Conservation (phyloP, 2,113 vertebrate species). For the Anser brachyrhynchus region DNA sequence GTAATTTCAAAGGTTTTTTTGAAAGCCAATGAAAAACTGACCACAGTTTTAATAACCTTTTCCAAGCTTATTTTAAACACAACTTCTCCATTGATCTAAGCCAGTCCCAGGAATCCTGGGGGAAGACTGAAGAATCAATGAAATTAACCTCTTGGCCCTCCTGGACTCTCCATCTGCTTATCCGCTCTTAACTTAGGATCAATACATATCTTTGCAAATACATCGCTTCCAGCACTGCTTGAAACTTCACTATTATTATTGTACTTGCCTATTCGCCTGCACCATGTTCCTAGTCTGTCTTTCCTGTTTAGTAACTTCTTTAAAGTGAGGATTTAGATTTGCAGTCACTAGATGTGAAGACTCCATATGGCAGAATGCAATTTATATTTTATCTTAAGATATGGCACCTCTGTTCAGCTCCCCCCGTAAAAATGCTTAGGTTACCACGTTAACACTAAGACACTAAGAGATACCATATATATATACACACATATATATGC, state of each 20-base stretch:
- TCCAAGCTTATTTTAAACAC: background rate
- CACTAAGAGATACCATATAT: background rate
- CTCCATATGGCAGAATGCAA: background rate
- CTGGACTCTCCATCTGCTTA: background rate
- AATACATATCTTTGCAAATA: background rate
- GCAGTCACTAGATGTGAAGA: background rate
- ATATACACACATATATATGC: background rate
- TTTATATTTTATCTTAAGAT: background rate
- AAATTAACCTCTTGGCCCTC: background rate
- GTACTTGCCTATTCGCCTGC: background rate
- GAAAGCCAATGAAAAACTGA: background rate
- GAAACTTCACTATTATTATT: background rate
- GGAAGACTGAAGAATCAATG: background rate
- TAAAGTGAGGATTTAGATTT: background rate
- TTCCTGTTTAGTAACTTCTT: background rate
- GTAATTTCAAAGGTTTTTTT: background rate
- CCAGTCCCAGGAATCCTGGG: background rate
- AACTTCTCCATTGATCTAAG: background rate
- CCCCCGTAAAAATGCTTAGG: background rate
- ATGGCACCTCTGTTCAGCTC: background rate
- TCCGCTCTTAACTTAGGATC: background rate
- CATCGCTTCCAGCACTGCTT: background rate
- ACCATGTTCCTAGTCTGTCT: background rate
- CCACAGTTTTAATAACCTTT: background rate
- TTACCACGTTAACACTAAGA: background rate